A percentile compares a stretch with the other conserved stretches of the same genome.
Evolutionary conservation across 2,113 vertebrate genomes (phyloP).

Genomic region (Hypocryptadius cinnamomeus): DNA sequence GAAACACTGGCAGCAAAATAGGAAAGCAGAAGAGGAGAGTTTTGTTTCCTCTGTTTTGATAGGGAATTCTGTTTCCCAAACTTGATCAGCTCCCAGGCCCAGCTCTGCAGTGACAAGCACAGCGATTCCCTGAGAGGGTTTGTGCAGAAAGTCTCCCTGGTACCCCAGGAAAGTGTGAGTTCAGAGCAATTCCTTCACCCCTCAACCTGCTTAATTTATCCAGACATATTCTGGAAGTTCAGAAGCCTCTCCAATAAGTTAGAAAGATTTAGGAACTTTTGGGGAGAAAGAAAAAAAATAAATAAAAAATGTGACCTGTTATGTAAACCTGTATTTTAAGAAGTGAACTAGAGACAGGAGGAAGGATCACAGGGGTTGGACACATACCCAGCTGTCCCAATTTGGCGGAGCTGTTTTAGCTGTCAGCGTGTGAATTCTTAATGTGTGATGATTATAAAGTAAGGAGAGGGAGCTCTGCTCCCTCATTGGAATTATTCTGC

Average conservation of each 20-base stretch:
- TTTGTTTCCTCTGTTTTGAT: not conserved
- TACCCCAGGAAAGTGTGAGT: not conserved
- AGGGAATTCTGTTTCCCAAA: not conserved
- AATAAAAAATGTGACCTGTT: not conserved
- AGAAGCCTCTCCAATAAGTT: not conserved
- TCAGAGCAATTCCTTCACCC: not conserved
- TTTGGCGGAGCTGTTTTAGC: slow-evolving; percentile 48
- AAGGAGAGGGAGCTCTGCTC: not conserved
- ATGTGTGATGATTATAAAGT: slow-evolving; percentile 27
- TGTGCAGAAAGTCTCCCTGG: not conserved
- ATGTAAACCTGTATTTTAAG: slow-evolving; percentile 46
- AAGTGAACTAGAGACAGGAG: slow-evolving; percentile 44
- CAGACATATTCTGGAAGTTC: not conserved
- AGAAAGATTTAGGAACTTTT: not conserved
- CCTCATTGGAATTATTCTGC: not conserved
- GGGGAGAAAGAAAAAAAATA: not conserved
- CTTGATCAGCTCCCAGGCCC: not conserved
- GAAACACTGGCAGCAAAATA: not conserved
- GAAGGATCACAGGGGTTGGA: slow-evolving; percentile 56
- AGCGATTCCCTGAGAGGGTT: not conserved
- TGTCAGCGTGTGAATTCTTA: slow-evolving; percentile 51
- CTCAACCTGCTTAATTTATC: not conserved
- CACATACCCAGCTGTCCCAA: slow-evolving; percentile 46
- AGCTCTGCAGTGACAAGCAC: not conserved
- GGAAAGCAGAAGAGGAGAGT: not conserved